These are phyloP conservation scores for Sarcophaga carnaria DNA, from an alignment of 2,888 invertebrate genomes.

Conservation along the genomic window DNA sequence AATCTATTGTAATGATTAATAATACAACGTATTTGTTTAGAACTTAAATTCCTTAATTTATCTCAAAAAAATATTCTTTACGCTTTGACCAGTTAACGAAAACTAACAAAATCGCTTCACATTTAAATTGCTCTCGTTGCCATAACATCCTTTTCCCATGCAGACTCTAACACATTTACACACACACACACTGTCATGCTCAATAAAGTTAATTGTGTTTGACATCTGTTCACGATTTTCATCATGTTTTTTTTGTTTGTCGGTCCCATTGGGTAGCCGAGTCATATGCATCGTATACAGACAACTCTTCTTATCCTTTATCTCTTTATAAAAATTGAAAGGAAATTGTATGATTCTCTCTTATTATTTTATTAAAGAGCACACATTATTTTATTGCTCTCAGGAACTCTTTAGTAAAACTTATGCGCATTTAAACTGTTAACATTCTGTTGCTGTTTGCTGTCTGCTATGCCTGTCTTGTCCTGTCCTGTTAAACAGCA, in stretches of 20 bases:
- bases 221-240: constrained; percentile 24
- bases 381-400: not conserved
- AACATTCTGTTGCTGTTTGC: not conserved
- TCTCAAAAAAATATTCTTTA: constrained; percentile 22
- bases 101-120: constrained; percentile 40
- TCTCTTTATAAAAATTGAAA: not conserved
- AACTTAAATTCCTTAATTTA: not conserved
- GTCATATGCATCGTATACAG: not conserved
- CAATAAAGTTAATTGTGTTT: constrained; percentile 64
- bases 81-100: constrained; percentile 53
- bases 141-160: constrained; percentile 27
- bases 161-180: not conserved
- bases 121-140: not conserved
- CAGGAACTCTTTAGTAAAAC: not conserved
- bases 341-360: constrained; percentile 52
- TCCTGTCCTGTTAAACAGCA: constrained; percentile 34
- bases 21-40: constrained; percentile 29
- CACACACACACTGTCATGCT: constrained; percentile 38
- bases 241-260: not conserved
- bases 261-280: not conserved
- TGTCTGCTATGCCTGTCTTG: constrained; percentile 41
- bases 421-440: not conserved
- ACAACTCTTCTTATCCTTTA: not conserved
- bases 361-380: constrained; percentile 31
- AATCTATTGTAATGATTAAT: constrained; percentile 35